Evolutionary conservation across 2,797 vertebrate species (phyloP).

Genomic region (Chelmon rostratus): DNA sequence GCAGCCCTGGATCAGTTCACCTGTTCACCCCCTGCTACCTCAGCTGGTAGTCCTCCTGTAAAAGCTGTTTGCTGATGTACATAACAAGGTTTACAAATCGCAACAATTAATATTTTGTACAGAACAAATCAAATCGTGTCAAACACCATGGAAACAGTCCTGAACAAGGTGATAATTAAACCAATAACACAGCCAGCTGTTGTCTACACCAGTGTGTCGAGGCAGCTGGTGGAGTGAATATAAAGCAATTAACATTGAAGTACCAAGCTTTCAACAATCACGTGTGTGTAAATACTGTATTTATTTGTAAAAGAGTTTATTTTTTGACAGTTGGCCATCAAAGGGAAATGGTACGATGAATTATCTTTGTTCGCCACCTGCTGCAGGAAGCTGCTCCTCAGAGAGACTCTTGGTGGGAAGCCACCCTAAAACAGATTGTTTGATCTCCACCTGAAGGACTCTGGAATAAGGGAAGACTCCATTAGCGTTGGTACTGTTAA

Average conservation of each 20-base stretch:
- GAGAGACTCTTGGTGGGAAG: conserved; percentile 47
- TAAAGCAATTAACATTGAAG: conserved; percentile 50
- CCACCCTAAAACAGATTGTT: conserved; percentile 47
- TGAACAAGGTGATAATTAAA: conserved; percentile 14
- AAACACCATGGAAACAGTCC: conserved; percentile 16
- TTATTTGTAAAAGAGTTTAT: conserved; percentile 73
- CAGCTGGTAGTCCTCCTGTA: conserved; percentile 54
- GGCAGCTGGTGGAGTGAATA: conserved; percentile 23
- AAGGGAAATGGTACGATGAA: conserved; percentile 36
- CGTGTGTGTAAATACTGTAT: conserved; percentile 67
- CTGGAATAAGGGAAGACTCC: conserved; percentile 18
- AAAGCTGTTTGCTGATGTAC: conserved; percentile 42
- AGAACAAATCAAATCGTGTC: conserved; percentile 33
- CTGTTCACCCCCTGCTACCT: conserved; percentile 44
- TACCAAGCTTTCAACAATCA: conserved; percentile 48
- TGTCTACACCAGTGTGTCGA: neutral
- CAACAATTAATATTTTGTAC: conserved; percentile 55
- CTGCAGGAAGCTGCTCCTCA: conserved; percentile 45
- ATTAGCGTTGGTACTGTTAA: conserved; percentile 21
- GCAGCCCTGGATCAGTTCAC: conserved; percentile 28
- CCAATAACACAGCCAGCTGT: conserved; percentile 19
- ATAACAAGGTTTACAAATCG: conserved; percentile 56
- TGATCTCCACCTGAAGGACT: conserved; percentile 15
- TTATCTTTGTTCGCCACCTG: conserved; percentile 28
- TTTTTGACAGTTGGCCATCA: conserved; percentile 63